A percentile compares a stretch with the other conserved stretches of the same genome.
phyloP scores from a whole-genome alignment of 2,888 invertebrate species.

The Apomyelois bistriatella region DNA sequence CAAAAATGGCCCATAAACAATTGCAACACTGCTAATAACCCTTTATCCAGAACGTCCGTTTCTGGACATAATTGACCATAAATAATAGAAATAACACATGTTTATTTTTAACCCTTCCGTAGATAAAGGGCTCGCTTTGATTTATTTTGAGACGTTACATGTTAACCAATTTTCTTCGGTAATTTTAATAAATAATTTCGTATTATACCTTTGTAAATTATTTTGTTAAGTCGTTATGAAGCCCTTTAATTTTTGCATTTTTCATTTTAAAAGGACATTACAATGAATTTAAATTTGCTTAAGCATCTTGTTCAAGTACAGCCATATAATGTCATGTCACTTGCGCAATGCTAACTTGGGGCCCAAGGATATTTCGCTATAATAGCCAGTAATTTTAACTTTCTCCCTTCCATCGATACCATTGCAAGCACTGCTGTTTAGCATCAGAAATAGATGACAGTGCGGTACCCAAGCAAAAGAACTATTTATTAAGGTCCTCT shows the following conservation, averaged over 20 bases:
- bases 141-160: constrained; percentile 25
- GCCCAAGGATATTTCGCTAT: no score
- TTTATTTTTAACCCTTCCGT: constrained; percentile 52
- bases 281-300: not conserved
- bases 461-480: no score
- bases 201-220: constrained; percentile 8
- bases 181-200: constrained; percentile 21
- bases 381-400: no score
- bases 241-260: not conserved
- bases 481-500: no score
- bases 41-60: constrained; percentile 51
- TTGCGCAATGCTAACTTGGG: no score
- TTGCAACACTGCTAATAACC: constrained; percentile 48
- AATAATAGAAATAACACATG: constrained; percentile 71
- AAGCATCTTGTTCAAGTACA: no score
- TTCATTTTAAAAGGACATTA: not conserved
- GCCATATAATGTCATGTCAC: no score
- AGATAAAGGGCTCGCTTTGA: constrained; percentile 35
- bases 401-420: no score
- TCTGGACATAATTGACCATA: constrained; percentile 75
- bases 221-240: constrained; percentile 3
- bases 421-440: no score
- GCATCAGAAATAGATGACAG: no score
- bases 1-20: constrained; percentile 45
- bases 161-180: constrained; percentile 34